These are phyloP conservation scores for Hedychridium roseum DNA, from an alignment of 2,888 invertebrate genomes.

Conservation along the genomic window DNA sequence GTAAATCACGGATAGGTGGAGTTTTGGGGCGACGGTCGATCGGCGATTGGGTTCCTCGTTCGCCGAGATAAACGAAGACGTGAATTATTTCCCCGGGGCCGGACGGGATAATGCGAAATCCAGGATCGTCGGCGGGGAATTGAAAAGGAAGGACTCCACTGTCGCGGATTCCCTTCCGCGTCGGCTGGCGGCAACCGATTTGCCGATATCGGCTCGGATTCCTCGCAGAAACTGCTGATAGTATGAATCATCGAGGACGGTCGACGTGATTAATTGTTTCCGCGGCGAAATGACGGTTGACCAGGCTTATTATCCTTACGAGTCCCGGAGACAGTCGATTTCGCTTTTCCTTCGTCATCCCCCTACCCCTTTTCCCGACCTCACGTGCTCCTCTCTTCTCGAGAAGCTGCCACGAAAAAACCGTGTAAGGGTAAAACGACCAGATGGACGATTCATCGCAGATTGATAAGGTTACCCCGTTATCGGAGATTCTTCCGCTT, in stretches of 20 bases:
- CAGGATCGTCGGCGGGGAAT: too few relatives aligned
- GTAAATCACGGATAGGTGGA: too few relatives aligned
- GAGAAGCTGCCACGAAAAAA: constrained; percentile 12
- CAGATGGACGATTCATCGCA: constrained; percentile 42
- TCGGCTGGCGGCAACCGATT: not conserved
- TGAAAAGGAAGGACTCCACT: too few relatives aligned
- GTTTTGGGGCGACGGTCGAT: too few relatives aligned
- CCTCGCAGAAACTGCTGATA: constrained; percentile 9
- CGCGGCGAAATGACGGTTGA: constrained; percentile 24
- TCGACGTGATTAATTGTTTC: constrained; percentile 22
- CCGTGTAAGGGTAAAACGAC: constrained; percentile 33
- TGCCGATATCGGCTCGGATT: constrained; percentile 6
- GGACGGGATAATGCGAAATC: too few relatives aligned
- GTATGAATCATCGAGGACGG: constrained; percentile 17
- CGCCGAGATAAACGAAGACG: too few relatives aligned
- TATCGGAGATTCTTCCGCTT: constrained; percentile 49
- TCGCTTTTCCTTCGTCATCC: constrained; percentile 12
- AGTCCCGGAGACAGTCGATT: constrained; percentile 28
- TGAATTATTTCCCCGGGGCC: too few relatives aligned
- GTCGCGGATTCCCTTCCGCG: too few relatives aligned
- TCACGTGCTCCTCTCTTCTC: not conserved
- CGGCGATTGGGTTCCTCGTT: too few relatives aligned
- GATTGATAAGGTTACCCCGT: too few relatives aligned
- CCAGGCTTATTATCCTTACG: constrained; percentile 20
- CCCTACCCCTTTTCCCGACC: not conserved